phyloP scores from a whole-genome alignment of 2,888 invertebrate genomes.

The Siphlonurus alternatus region DNA sequence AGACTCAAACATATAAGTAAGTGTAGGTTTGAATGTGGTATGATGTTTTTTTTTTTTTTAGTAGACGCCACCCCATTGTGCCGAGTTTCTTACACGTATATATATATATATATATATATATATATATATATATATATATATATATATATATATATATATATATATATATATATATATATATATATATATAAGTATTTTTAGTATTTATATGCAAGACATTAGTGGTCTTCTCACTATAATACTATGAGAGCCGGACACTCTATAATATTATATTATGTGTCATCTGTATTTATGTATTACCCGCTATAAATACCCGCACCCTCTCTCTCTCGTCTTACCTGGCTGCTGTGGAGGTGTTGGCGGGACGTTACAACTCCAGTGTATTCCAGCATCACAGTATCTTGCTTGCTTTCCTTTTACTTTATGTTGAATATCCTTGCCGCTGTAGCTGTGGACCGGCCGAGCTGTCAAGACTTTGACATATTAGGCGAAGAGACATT shows the following conservation, averaged over 20 bases:
- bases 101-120: too few species aligned
- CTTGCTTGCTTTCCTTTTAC: not conserved
- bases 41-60: not conserved
- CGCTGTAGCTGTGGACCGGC: not conserved
- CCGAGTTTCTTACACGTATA: not conserved
- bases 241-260: not conserved
- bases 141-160: too few species aligned
- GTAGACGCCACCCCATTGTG: not conserved
- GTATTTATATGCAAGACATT: too few species aligned
- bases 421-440: not conserved
- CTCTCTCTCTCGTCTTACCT: not conserved
- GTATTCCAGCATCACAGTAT: not conserved
- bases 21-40: too few species aligned
- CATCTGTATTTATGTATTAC: not conserved
- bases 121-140: too few species aligned
- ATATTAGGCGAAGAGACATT: not conserved
- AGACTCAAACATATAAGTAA: too few species aligned
- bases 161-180: too few species aligned
- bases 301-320: not conserved
- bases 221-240: not conserved
- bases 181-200: too few species aligned
- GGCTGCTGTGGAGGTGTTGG: not conserved
- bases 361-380: not conserved
- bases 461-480: not conserved
- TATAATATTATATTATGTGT: not conserved